These are phyloP conservation scores for Rhynchopsitta pachyrhyncha DNA, from an alignment of 2,113 vertebrate genomes.

Conservation along the genomic window DNA sequence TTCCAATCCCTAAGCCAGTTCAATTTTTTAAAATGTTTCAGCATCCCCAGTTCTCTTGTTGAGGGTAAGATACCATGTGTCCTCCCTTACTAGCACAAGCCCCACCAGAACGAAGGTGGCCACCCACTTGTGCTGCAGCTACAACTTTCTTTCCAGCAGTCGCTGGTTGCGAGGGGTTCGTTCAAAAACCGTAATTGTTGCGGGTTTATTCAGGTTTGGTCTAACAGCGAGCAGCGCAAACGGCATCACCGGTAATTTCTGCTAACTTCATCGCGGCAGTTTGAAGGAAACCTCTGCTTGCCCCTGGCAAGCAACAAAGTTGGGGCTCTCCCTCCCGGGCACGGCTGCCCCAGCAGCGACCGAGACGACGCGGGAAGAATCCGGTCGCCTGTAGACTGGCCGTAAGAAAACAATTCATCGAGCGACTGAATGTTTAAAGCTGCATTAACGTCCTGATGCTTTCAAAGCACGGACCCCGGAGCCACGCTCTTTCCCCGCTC, in stretches of 20 bases:
- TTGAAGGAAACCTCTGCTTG: not conserved
- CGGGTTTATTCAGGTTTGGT: accelerated
- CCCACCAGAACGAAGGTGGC: not conserved
- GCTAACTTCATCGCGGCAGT: not conserved
- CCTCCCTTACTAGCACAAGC: not conserved
- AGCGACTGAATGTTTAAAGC: not conserved
- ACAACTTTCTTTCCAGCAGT: not conserved
- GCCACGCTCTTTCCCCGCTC: not conserved
- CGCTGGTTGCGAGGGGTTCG: not conserved
- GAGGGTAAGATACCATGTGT: not conserved
- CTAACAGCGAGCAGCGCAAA: not conserved
- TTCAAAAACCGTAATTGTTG: not conserved
- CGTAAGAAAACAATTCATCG: not conserved
- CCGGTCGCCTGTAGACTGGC: not conserved
- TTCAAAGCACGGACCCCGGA: not conserved
- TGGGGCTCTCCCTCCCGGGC: not conserved
- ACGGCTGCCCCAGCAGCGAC: not conserved
- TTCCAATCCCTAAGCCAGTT: not conserved
- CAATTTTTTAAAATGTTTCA: not conserved
- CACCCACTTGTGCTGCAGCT: not conserved
- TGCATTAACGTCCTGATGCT: not conserved
- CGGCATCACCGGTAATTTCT: not conserved
- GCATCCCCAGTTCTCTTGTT: not conserved
- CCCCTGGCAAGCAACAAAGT: not conserved
- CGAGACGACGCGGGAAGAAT: not conserved